These are phyloP conservation scores for Tyrannus savana DNA, from an alignment of 2,113 vertebrate genomes.

Conservation along the genomic window DNA sequence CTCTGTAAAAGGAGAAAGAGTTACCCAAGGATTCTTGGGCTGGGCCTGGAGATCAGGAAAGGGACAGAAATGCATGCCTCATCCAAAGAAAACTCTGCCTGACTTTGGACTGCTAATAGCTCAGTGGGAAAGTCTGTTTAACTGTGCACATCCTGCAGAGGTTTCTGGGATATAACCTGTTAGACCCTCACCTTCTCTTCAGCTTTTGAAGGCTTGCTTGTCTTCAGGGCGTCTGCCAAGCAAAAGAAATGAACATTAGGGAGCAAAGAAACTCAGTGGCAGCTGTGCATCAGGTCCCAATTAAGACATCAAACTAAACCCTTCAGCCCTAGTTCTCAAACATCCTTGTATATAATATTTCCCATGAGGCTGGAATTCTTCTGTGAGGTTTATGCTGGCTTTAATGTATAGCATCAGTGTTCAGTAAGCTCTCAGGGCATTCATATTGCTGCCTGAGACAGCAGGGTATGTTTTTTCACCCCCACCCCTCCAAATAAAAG, in stretches of 20 bases:
- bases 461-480: constrained; percentile 9
- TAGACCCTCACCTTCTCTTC: constrained; percentile 47
- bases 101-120: constrained; percentile 33
- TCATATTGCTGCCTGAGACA: constrained; percentile 4
- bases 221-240: constrained; percentile 56
- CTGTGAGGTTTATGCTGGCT: constrained; percentile 13
- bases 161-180: constrained; percentile 57
- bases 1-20: background rate
- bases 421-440: constrained; percentile 22
- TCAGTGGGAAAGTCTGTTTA: constrained; percentile 28
- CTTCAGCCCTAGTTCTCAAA: constrained; percentile 61
- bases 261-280: constrained; percentile 57
- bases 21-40: background rate
- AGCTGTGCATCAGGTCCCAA: constrained; percentile 68
- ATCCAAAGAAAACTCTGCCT: constrained; percentile 61
- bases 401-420: constrained; percentile 50
- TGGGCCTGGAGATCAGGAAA: background rate
- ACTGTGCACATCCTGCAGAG: constrained; percentile 17
- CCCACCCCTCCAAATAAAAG: background rate
- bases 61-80: background rate
- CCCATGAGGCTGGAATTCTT: constrained; percentile 55
- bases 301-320: constrained; percentile 69
- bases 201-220: constrained; percentile 34
- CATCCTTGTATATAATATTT: constrained; percentile 62
- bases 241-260: constrained; percentile 65